Evolutionary conservation across 2,113 vertebrate genomes (phyloP).

Genomic region (Albula glossodonta): DNA sequence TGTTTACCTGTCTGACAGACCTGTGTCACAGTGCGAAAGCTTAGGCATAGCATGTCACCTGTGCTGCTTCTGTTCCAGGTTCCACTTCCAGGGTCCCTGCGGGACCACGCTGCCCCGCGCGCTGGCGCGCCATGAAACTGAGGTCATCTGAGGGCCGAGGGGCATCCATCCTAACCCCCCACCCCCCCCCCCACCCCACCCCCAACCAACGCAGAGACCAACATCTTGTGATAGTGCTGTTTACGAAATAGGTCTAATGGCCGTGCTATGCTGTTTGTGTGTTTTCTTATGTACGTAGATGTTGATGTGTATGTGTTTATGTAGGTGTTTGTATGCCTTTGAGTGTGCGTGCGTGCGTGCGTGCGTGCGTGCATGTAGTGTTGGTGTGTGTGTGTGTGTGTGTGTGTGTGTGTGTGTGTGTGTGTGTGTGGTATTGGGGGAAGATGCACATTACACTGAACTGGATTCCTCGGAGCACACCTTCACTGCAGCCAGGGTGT

Average conservation of each 20-base stretch:
- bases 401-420: too few species aligned
- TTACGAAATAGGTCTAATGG: neutral
- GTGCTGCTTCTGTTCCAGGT: slow-evolving; percentile 65
- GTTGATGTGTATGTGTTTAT: too few species aligned
- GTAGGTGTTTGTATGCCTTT: too few species aligned
- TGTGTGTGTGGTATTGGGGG: neutral
- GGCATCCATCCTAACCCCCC: neutral
- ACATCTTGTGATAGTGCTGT: neutral
- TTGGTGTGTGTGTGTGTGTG: neutral
- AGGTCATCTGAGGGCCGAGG: slow-evolving; percentile 57
- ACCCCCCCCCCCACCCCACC: neutral
- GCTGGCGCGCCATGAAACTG: slow-evolving; percentile 77
- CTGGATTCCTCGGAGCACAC: too few species aligned
- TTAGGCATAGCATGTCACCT: neutral
- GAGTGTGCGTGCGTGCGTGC: neutral
- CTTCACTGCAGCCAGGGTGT: neutral
- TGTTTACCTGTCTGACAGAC: too few species aligned
- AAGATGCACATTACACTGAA: too few species aligned
- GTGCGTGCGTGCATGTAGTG: neutral
- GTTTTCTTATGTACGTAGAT: too few species aligned
- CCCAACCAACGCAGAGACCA: neutral
- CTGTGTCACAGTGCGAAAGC: too few species aligned
- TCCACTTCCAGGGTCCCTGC: slow-evolving; percentile 88
- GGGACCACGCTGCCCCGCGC: slow-evolving; percentile 84
- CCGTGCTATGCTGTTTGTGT: neutral